Conservation (phyloP, 2,113 vertebrate species). For the Crotalus tigris region DNA sequence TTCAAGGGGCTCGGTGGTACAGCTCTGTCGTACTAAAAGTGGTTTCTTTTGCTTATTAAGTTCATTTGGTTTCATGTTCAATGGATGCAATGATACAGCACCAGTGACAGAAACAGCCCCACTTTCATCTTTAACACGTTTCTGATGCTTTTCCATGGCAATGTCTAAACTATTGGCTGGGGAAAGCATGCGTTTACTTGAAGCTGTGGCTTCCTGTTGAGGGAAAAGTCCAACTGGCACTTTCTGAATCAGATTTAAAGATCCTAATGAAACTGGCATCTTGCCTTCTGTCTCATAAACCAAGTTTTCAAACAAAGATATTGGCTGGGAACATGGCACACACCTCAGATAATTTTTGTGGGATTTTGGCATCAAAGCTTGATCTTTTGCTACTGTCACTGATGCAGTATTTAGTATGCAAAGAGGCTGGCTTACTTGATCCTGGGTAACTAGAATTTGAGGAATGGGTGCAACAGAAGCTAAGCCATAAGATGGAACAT, state of each 20-base stretch:
- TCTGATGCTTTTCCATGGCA: conserved; percentile 98
- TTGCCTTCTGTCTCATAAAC: conserved; percentile 63
- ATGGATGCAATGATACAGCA: conserved; percentile 70
- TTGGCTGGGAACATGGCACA: conserved; percentile 63
- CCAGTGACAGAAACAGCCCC: conserved; percentile 83
- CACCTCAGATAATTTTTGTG: conserved; percentile 67
- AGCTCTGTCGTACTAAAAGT: conserved; percentile 88
- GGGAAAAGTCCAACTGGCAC: conserved; percentile 83
- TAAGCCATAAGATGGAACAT: conserved; percentile 71
- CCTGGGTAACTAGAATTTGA: conserved; percentile 91
- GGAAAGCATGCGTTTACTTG: conserved; percentile 96
- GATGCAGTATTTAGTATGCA: conserved; percentile 65
- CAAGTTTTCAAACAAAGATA: conserved; percentile 55
- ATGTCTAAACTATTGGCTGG: conserved; percentile 98
- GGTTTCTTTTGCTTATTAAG: conserved; percentile 84
- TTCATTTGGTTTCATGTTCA: conserved; percentile 76
- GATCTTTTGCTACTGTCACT: conserved; percentile 67
- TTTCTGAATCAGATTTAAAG: conserved; percentile 77
- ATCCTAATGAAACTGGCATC: conserved; percentile 64
- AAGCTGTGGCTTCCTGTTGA: conserved; percentile 87
- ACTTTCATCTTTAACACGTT: conserved; percentile 93
- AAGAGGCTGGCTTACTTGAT: conserved; percentile 75
- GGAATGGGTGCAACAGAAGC: conserved; percentile 77
- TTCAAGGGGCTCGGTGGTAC: conserved; percentile 89
- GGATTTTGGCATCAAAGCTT: conserved; percentile 65